Percentiles rank a stretch among this genome's conserved stretches.
These are phyloP conservation scores for Thera obeliscata DNA, from an alignment of 2,888 invertebrate genomes.

Conservation along the genomic window DNA sequence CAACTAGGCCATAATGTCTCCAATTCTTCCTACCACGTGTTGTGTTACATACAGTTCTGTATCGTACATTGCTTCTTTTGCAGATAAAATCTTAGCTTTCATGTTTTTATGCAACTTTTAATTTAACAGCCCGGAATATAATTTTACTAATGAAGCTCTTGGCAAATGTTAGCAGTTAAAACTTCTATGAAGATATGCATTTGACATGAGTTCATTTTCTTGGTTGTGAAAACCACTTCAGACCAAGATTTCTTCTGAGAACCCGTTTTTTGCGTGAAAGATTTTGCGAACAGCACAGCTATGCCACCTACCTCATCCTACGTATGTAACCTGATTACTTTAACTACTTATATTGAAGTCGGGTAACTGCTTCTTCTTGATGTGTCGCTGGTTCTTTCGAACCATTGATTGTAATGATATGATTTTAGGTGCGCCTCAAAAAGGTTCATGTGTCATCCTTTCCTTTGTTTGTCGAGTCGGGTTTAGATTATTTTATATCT, in stretches of 20 bases:
- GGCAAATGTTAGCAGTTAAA: not conserved
- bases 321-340: not conserved
- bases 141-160: not conserved
- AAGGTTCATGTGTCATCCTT: too few relatives aligned
- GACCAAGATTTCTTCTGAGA: not conserved
- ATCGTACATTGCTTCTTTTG: conserved; percentile 48
- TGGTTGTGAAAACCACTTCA: not conserved
- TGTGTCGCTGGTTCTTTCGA: too few relatives aligned
- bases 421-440: too few relatives aligned
- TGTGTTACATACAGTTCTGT: conserved; percentile 35
- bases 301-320: not conserved
- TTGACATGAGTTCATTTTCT: not conserved
- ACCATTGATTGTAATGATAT: too few relatives aligned
- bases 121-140: not conserved
- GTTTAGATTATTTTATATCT: too few relatives aligned
- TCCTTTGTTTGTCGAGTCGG: too few relatives aligned
- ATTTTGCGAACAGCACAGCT: too few relatives aligned
- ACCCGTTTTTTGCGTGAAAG: too few relatives aligned
- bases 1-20: conserved; percentile 79
- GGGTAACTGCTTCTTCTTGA: not conserved
- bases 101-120: conserved; percentile 1
- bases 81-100: conserved; percentile 2
- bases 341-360: not conserved
- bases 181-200: too few relatives aligned
- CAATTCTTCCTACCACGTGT: conserved; percentile 52